phyloP scores from a whole-genome alignment of 2,113 vertebrate species.

The Junco hyemalis region DNA sequence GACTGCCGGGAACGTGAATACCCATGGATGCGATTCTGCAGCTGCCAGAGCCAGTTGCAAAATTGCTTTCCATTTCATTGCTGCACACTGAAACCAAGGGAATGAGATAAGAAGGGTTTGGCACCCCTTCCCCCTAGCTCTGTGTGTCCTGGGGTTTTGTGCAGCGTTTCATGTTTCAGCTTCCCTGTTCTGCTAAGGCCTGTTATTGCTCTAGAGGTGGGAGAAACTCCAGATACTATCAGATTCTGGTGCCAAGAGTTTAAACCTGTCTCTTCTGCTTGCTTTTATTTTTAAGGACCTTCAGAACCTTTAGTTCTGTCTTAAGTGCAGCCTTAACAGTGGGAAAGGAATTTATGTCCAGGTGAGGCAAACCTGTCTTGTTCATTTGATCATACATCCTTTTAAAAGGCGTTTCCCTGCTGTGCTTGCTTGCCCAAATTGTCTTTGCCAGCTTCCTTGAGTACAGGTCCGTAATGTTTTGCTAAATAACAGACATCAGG shows the following conservation, averaged over 20 bases:
- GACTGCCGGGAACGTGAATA: neutral
- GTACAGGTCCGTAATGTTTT: neutral
- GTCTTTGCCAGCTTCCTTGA: conserved; percentile 14
- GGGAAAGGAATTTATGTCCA: neutral
- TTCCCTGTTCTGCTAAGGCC: neutral
- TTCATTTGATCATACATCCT: neutral
- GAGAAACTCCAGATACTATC: neutral
- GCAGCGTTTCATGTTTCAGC: neutral
- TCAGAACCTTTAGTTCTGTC: neutral
- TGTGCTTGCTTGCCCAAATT: neutral
- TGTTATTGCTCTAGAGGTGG: neutral
- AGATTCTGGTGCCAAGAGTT: neutral
- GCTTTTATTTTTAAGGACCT: neutral
- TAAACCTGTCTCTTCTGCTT: neutral
- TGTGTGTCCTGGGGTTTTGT: neutral
- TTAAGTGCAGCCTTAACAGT: neutral
- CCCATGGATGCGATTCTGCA: neutral
- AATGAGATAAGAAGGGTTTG: conserved; percentile 38
- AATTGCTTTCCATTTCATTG: neutral
- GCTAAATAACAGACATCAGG: neutral
- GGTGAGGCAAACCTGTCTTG: neutral
- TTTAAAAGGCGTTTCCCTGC: neutral
- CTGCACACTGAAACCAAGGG: neutral
- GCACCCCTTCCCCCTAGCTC: neutral
- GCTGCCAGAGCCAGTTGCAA: conserved; percentile 5